Evolutionary conservation across 2,113 vertebrate species (phyloP).

Genomic region (Lampris megalopsis): DNA sequence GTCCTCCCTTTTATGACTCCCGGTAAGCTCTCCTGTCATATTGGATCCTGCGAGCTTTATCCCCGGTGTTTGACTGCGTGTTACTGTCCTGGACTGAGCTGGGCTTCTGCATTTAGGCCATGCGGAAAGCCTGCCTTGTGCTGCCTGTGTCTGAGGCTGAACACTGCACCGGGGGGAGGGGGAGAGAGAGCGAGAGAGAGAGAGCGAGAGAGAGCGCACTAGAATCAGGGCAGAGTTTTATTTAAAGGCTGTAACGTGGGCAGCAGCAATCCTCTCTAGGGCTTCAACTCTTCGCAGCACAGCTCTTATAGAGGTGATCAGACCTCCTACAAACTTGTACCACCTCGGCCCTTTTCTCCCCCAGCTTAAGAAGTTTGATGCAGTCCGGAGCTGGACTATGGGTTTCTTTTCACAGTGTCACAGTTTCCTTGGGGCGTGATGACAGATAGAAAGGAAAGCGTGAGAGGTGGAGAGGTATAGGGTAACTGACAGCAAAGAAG

Average conservation of each 20-base stretch:
- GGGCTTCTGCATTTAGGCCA: slow-evolving; percentile 70
- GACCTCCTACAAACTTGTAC: slow-evolving; percentile 70
- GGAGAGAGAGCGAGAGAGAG: not conserved
- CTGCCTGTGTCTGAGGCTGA: slow-evolving; percentile 58
- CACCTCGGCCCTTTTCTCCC: slow-evolving; percentile 65
- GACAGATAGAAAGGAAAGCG: not conserved
- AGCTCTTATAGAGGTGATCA: slow-evolving; percentile 72
- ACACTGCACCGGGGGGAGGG: slow-evolving; percentile 49
- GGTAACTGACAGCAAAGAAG: not conserved
- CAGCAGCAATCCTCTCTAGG: slow-evolving; percentile 72
- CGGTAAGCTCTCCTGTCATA: not conserved
- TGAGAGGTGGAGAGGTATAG: not conserved
- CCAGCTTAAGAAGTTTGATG: slow-evolving; percentile 36
- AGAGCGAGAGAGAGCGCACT: not conserved
- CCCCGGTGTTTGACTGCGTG: not conserved
- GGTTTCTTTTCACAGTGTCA: not conserved
- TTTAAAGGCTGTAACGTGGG: slow-evolving; percentile 82
- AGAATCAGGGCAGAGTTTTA: slow-evolving; percentile 84
- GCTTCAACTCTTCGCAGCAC: slow-evolving; percentile 59
- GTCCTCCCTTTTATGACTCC: not conserved
- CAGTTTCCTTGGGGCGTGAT: not conserved
- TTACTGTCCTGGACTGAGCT: not conserved
- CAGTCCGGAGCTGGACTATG: slow-evolving; percentile 15
- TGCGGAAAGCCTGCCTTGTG: slow-evolving; percentile 51
- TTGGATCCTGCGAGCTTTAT: not conserved